Evolutionary conservation across 1,140 invertebrate species (phyloP), one percentile per base, ranked within the genome.

Genomic region (Amyelois transitella): DNA sequence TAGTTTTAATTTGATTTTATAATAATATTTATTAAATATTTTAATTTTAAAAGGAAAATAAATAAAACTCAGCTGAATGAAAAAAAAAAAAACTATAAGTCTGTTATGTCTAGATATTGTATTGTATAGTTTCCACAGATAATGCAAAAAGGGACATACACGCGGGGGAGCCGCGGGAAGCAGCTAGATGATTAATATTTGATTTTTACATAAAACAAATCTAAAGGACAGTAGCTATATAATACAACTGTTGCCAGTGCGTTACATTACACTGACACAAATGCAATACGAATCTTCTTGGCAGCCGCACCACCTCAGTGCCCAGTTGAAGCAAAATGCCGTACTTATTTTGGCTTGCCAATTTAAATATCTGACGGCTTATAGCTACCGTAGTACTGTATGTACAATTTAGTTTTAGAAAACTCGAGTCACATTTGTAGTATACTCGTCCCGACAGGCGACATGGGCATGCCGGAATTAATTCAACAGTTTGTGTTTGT

Each of bases 281-380:
- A 68, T 84, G 78, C 80, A 83, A 81, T 65, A 69, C 72, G 77
- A 83, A 53, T 74, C 70, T 69, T 75, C 71, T 85, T 85, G 81
- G 81, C 81, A 84, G 54, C 72, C 51, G 63, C 64, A 52, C 53
- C 58, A 24, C 44, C 60, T 67, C 60, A 55, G 60, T 59, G 75
- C 81, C 84, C 80, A 85, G 81, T 81, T 82, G 61, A 70, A 87
- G 81, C 83, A 62, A 86, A 89, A 88, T 87, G 86, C 73, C 82
- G 81, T 62, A 87, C 87, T 89, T 86, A 88, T 89, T 89, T 88
- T 81, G 83, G 84, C 77, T 71, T 83, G 80, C 84, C 85, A 86
- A 89, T 85, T 86, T 80, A 78, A 79, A 84, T 78, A 72, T 74
- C 72, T 60, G 69, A 74, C 69, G 65, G 58, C 67, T 64, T 77